Conservation (phyloP, 1,140 invertebrate species). For the Aphaenogaster rudis region DNA sequence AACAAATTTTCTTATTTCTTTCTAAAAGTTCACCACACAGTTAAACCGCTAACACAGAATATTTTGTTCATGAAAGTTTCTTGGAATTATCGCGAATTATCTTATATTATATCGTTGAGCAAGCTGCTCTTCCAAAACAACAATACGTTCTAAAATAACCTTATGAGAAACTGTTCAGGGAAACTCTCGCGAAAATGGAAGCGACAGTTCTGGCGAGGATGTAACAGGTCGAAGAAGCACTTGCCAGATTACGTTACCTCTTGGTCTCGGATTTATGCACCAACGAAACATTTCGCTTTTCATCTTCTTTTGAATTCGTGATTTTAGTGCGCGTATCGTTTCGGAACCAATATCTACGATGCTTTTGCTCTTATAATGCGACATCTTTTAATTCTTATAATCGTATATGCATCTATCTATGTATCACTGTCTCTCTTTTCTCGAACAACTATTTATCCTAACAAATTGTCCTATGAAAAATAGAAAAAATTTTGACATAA, state of each 20-base stretch:
- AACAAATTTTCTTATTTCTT: not conserved
- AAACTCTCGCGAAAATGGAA: constrained; percentile 1
- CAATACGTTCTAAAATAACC: constrained; percentile 37
- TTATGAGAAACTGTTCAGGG: not conserved
- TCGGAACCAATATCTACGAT: not conserved
- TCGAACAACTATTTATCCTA: not conserved
- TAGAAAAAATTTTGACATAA: not conserved
- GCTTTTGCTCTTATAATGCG: not conserved
- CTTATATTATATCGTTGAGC: not conserved
- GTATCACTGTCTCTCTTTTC: not conserved
- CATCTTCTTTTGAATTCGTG: not conserved
- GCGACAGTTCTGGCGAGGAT: constrained; percentile 6
- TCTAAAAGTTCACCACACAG: not conserved
- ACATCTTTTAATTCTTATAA: constrained; percentile 18
- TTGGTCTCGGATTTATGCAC: not conserved
- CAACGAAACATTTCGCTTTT: constrained; percentile 7
- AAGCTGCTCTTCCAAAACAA: not conserved
- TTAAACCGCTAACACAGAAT: not conserved
- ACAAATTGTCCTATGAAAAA: not conserved
- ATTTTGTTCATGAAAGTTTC: not conserved
- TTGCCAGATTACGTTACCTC: constrained; percentile 42
- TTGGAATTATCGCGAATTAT: not conserved
- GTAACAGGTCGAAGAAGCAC: constrained; percentile 22
- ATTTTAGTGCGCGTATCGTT: not conserved
- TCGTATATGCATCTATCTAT: not conserved